Evolutionary conservation across 2,113 vertebrate species (phyloP), one percentile per base, ranked within the genome.

Genomic region (Elephantulus edwardii): DNA sequence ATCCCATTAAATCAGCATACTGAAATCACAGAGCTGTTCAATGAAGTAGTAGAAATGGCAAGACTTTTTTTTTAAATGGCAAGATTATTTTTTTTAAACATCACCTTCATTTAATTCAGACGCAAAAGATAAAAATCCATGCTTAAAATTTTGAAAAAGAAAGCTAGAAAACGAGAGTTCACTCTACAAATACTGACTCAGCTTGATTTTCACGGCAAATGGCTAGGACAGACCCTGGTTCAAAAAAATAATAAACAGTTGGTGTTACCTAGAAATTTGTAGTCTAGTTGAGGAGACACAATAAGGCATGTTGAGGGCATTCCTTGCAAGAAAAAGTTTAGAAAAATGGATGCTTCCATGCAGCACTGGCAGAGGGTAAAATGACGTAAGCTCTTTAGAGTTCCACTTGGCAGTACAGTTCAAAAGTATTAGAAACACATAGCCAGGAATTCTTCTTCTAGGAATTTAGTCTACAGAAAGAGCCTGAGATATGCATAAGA

Each of bases 381-480:
- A 52, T 20, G 56, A 71, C 0, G 22, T 19, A 48, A 6, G 46
- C 42, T 88, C 79, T 50, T 42, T 1, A 54, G 44, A 79, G 46
- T 22, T 46, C 80, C 26, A 44, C 33, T 58, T 85, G 85, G 88
- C 78, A 82, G 62, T 50, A n/a, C 14, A 70, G 64, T 79, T 79
- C 70, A 2, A 3, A 72, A 88, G 75, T 5, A 90, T 88, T 46
- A 90, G 90, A 92, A 71, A 88, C 35, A 52, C 52, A 46, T 30
- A 46, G 35, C 70, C 86, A 91, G 86, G 83, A 93, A 88, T 79
- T 85, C 48, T 83, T 68, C 64, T 66, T 93, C 79, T 71, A 95
- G 91, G 88, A 95, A 90, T 91, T 1, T 42, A n/a, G 58, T 83
- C 46, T 77, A 35, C 46, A 79, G 79, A 93, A 91, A 83, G 50